Evolutionary conservation across 2,797 vertebrate genomes (phyloP).

Genomic region (Alca torda): DNA sequence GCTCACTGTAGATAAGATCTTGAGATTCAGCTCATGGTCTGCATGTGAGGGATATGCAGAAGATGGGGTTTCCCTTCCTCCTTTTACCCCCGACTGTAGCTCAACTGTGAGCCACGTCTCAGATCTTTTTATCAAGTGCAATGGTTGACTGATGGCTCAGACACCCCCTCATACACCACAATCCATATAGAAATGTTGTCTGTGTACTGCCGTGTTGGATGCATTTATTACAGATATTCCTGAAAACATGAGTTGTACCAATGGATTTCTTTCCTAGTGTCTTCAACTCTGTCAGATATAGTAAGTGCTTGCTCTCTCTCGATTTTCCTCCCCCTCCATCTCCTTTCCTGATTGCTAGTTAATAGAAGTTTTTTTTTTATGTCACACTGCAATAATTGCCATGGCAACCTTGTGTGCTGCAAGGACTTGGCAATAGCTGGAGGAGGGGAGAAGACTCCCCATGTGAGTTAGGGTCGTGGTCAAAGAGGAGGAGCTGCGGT

Average conservation of each 20-base stretch:
- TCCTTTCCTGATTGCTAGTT: conserved; percentile 23
- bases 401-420: conserved; percentile 47
- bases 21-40: background rate
- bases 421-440: background rate
- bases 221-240: background rate
- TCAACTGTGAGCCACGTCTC: background rate
- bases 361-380: conserved; percentile 1
- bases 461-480: background rate
- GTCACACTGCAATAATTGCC: conserved; percentile 47
- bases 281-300: background rate
- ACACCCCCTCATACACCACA: background rate
- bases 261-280: background rate
- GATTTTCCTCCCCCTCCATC: background rate
- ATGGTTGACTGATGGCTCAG: background rate
- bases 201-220: background rate
- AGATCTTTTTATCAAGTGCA: background rate
- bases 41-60: background rate
- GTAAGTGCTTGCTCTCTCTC: background rate
- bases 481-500: accelerated
- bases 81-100: background rate
- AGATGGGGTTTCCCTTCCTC: background rate
- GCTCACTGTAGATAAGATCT: background rate
- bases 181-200: background rate
- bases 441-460: background rate
- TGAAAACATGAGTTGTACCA: background rate